Evolutionary conservation across 2,888 invertebrate genomes (phyloP), one percentile per base, ranked within the genome.

Genomic region (Charanyca ferruginea): DNA sequence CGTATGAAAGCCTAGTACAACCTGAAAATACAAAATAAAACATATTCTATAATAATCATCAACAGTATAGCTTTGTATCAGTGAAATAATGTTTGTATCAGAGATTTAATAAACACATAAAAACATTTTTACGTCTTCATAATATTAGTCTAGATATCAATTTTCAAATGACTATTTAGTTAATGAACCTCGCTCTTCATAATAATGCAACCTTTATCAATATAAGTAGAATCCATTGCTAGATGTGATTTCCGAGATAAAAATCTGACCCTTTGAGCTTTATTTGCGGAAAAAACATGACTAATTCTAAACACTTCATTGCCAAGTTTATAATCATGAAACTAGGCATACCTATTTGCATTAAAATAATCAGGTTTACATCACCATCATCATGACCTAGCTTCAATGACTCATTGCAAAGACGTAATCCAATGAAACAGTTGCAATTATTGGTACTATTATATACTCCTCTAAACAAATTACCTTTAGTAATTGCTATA

Each of bases 241-340:
- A 66, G 8, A 44, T 63, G 57, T 25, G 47, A 41, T 54, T 45
- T 28, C 9, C 5, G 13, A 59, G 71, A 73, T 73, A 67, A 67
- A 20, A 57, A 69, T 55, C 70, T 75, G 51, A 75, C 49, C 75
- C 58, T 51, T 7, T 13, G 25, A 68, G 32, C 53, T 45, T 44
- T 65, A 47, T 71, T 66, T 71, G 66, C 49, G 32, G 72, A 72
- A 72, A 23, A 60, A 74, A 32, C 44, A 66, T 75, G 74, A 75
- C 9, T 75, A 77, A 75, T 72, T 4, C 8, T 16, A 16, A 20
- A 42, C 8, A 38, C 48, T 49, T 49, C 41, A 68, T 69, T 63
- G 52, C 45, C 38, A 32, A 47, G 42, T 59, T 44, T 16, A 47
- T 59, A 59, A 41, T 51, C 47, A 44, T 66, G 48, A 55, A 65